phyloP scores from a whole-genome alignment of 2,888 invertebrate species.

The Machimus atricapillus region DNA sequence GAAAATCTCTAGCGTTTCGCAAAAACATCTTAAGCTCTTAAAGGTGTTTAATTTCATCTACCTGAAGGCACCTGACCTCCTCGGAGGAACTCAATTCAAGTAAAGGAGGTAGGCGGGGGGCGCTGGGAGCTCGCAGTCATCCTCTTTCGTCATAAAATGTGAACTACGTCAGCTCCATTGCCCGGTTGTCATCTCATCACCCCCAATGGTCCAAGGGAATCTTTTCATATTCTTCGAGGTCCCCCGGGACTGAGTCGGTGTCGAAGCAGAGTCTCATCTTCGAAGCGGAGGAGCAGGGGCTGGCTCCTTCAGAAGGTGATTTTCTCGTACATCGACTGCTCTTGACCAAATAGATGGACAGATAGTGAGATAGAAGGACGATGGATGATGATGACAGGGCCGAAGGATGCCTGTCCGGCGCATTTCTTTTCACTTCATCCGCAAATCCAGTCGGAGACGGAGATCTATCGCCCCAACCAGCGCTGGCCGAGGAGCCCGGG shows the following conservation, averaged over 20 bases:
- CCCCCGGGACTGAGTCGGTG: background rate
- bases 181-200: conserved; percentile 16
- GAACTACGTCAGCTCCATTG: conserved; percentile 27
- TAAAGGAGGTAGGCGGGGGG: background rate
- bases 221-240: conserved; percentile 2
- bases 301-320: background rate
- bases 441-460: conserved; percentile 17
- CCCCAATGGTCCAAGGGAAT: background rate
- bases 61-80: background rate
- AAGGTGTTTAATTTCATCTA: conserved; percentile 33
- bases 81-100: background rate
- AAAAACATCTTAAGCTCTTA: conserved; percentile 23
- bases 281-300: background rate
- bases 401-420: background rate
- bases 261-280: background rate
- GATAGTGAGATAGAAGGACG: background rate
- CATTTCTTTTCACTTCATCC: conserved; percentile 12
- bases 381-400: conserved; percentile 31
- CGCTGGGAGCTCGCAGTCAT: background rate
- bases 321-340: conserved; percentile 13
- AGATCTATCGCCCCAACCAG: background rate
- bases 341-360: conserved; percentile 19
- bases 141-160: conserved; percentile 20
- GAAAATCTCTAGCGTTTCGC: background rate
- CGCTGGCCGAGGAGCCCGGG: background rate